A percentile compares a stretch with the other conserved stretches of the same genome.
phyloP scores from a whole-genome alignment of 1,140 invertebrate genomes.

The Drosophila obscura region DNA sequence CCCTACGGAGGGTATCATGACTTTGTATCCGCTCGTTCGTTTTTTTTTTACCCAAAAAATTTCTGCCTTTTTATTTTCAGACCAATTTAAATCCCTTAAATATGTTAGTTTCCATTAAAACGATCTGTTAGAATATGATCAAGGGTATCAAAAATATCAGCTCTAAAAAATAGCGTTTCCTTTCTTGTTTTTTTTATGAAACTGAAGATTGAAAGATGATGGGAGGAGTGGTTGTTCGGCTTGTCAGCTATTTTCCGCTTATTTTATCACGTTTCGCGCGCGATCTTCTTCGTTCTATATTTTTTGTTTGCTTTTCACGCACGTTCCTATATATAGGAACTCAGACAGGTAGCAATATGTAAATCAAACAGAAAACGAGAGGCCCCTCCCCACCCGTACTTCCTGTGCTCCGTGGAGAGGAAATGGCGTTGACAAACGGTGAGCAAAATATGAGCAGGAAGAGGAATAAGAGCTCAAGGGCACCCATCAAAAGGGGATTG shows the following conservation, averaged over 20 bases:
- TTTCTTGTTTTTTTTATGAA: too few species aligned
- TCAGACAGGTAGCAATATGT: constrained; percentile 76
- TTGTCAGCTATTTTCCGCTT: constrained; percentile 70
- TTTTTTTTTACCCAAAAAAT: too few species aligned
- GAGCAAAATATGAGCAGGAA: constrained; percentile 21
- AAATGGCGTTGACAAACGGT: constrained; percentile 47
- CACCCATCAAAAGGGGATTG: constrained; percentile 62
- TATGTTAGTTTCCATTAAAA: too few species aligned
- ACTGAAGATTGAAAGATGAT: not conserved
- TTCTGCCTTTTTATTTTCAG: too few species aligned
- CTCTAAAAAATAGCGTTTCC: too few species aligned
- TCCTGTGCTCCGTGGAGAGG: constrained; percentile 9
- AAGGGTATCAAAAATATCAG: too few species aligned
- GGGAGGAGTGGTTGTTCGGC: constrained; percentile 7
- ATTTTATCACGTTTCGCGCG: constrained; percentile 67
- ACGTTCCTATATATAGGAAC: constrained; percentile 28
- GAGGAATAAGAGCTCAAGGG: not conserved
- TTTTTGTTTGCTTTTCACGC: constrained; percentile 53
- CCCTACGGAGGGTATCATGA: too few species aligned
- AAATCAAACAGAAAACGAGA: constrained; percentile 68
- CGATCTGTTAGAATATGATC: too few species aligned
- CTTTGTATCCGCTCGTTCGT: too few species aligned
- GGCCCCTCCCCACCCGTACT: constrained; percentile 6
- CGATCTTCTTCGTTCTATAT: constrained; percentile 51
- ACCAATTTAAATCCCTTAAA: too few species aligned